Base-by-base conservation (phyloP, 2,113 vertebrate genomes). In the Datnioides undecimradiatus region DNA sequence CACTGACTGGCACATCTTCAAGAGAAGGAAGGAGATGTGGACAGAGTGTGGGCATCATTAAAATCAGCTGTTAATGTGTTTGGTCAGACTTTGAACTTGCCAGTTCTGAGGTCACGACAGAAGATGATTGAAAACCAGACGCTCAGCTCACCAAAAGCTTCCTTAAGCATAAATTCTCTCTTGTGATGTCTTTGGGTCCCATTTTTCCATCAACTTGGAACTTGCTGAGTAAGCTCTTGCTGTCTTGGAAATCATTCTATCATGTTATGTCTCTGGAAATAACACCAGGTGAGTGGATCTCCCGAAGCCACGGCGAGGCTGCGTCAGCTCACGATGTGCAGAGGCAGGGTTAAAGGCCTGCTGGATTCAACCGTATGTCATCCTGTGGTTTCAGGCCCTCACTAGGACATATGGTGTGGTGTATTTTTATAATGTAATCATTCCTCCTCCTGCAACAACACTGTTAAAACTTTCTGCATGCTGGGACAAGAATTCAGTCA, bases 391-490 rank as follows among this genome's bases (percentile, higher is more conserved):
- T 87, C n/a, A 48, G 80, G 51, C 74, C 67, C 81, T 66, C 75
- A 51, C 52, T 52, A 38, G 59, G 73, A 79, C 91, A 91, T 88
- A 84, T 90, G 90, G 88, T 72, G 87, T 13, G 65, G 84, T 80
- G 75, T 90, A 81, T 87, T 91, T 92, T 88, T 89, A 86, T 85
- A 92, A 90, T 89, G 87, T 80, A 90, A 89, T 91, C 88, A 83
- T 92, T 89, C 85, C 75, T 87, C 72, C 85, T 88, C 81, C 55
- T 90, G 72, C 85, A 90, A 88, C 79, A 92, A 92, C 91, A 88
- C 85, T 40, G 75, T 88, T 90, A 87, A 91, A 93, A 87, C 83
- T 31, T 72, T 84, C 52, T 87, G 75, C 91, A 92, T 87, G 91
- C 92, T 91, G 87, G 72, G 91, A 84, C 90, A 91, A 87, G 87